Percentiles rank a stretch among this genome's conserved stretches.
Conservation (phyloP, 2,888 invertebrate species). For the Reticulitermes lucifugus region DNA sequence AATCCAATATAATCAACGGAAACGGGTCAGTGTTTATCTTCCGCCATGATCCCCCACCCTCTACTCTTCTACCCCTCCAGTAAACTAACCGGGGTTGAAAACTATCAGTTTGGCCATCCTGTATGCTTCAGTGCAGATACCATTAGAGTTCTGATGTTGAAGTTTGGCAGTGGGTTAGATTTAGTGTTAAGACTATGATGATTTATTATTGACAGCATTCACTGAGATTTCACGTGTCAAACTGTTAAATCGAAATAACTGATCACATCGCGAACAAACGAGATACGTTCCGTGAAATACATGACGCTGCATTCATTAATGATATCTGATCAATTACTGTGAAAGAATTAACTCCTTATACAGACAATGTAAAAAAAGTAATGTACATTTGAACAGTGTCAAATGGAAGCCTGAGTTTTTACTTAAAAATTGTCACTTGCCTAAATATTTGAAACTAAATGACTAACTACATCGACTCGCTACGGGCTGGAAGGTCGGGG, state of each 20-base stretch:
- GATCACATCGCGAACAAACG: not conserved
- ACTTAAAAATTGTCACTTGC: too few relatives aligned
- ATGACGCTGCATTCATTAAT: not conserved
- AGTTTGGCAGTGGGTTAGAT: too few relatives aligned
- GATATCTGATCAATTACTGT: too few relatives aligned
- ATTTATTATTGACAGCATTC: not conserved
- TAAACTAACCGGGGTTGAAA: slow-evolving; percentile 1
- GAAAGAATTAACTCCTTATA: too few relatives aligned
- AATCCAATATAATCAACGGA: not conserved
- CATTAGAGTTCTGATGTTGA: not conserved
- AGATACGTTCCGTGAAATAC: not conserved
- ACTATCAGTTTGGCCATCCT: not conserved
- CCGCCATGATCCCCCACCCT: not conserved
- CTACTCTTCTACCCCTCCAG: not conserved
- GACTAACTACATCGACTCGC: too few relatives aligned
- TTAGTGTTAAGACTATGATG: not conserved
- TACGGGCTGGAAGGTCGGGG: too few relatives aligned
- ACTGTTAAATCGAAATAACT: not conserved
- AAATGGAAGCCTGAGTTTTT: too few relatives aligned
- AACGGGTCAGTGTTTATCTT: not conserved
- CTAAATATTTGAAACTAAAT: too few relatives aligned
- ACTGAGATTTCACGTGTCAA: not conserved
- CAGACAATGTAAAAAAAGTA: too few relatives aligned
- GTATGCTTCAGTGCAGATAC: not conserved
- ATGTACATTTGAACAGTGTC: too few relatives aligned